Evolutionary conservation across 2,113 vertebrate species (phyloP).

Genomic region (Eidolon helvum): DNA sequence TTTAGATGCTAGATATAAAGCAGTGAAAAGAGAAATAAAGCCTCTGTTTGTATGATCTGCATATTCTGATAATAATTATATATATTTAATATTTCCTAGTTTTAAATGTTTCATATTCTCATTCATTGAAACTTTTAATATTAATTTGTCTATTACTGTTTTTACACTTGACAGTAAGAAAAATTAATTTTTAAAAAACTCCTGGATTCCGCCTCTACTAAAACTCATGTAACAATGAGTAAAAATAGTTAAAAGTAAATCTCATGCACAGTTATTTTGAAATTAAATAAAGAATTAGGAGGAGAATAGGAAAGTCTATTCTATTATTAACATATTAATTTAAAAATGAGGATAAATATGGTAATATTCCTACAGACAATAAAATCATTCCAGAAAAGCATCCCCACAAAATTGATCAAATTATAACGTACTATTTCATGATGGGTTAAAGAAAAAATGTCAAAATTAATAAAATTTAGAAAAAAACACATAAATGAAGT

Average conservation of each 20-base stretch:
- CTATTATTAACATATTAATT: background rate
- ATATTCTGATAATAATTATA: background rate
- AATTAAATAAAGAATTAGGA: background rate
- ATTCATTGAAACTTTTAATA: background rate
- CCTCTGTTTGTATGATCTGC: background rate
- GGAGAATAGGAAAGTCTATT: background rate
- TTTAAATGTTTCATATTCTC: background rate
- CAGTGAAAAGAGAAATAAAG: background rate
- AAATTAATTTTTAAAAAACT: background rate
- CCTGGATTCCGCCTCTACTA: background rate
- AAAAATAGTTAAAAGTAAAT: background rate
- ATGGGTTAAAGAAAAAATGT: background rate
- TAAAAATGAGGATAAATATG: background rate
- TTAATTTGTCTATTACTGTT: background rate
- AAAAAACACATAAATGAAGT: background rate
- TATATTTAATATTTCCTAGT: background rate
- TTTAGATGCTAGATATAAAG: background rate
- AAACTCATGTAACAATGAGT: background rate
- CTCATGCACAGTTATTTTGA: background rate
- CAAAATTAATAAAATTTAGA: background rate
- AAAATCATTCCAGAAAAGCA: background rate
- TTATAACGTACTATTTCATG: background rate
- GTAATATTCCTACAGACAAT: background rate
- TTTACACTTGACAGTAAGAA: background rate
- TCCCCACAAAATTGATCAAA: background rate